Evolutionary conservation across 2,888 invertebrate genomes (phyloP).

Genomic region (Ecliptopera silaceata): DNA sequence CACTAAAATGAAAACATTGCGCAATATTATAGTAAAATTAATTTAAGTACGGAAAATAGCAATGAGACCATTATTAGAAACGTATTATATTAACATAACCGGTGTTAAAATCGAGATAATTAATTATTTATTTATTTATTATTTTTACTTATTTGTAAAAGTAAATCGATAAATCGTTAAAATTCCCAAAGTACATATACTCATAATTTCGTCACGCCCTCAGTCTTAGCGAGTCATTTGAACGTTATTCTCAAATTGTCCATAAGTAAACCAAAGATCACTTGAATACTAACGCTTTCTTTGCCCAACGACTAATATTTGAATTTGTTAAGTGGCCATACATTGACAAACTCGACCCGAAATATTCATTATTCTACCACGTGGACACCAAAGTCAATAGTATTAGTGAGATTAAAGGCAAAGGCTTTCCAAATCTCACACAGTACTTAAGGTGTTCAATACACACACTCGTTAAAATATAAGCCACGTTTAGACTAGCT

Average conservation of each 20-base stretch:
- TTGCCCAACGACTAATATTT: conserved; percentile 81
- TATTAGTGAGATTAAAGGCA: conserved; percentile 30
- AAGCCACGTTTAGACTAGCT: neutral
- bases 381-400: conserved; percentile 39
- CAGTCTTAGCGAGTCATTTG: conserved; percentile 74
- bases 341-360: conserved; percentile 74
- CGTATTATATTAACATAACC: too few relatives aligned
- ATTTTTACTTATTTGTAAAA: too few relatives aligned
- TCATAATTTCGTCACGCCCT: conserved; percentile 53
- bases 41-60: too few relatives aligned
- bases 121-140: too few relatives aligned
- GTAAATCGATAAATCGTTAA: neutral
- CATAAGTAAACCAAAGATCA: conserved; percentile 80
- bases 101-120: too few relatives aligned
- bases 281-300: conserved; percentile 84
- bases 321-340: conserved; percentile 80
- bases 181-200: conserved; percentile 38
- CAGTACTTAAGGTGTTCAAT: neutral
- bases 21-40: too few relatives aligned
- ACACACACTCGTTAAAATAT: neutral
- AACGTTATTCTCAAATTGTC: conserved; percentile 77
- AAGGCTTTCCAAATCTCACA: conserved; percentile 22
- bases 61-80: too few relatives aligned
- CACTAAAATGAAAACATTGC: too few relatives aligned
- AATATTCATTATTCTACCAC: conserved; percentile 77